Percentiles rank a stretch among this genome's conserved stretches.
phyloP scores from a whole-genome alignment of 2,113 vertebrate genomes.

The Pygoscelis adeliae region DNA sequence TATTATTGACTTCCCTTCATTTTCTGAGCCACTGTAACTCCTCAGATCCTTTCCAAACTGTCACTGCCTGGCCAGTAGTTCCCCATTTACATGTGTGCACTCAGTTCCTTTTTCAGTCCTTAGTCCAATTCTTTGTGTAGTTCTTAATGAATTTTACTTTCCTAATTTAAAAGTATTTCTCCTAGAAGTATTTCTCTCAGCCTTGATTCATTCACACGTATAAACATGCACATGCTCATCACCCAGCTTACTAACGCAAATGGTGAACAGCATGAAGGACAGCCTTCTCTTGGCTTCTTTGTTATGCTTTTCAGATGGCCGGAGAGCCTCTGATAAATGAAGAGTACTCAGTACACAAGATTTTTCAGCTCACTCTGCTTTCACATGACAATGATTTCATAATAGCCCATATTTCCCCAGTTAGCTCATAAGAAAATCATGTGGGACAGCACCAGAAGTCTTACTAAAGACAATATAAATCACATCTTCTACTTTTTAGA shows the following conservation, averaged over 20 bases:
- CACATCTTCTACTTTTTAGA: background rate
- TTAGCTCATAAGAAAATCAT: slow-evolving; percentile 7
- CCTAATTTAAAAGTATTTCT: background rate
- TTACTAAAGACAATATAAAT: slow-evolving; percentile 37
- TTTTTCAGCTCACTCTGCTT: background rate
- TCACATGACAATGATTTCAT: background rate
- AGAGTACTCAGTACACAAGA: background rate
- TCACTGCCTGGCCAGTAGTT: background rate
- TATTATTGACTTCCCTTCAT: background rate
- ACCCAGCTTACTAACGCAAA: background rate
- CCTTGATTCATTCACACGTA: background rate
- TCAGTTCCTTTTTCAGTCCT: background rate
- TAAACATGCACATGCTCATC: background rate
- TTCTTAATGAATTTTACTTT: background rate
- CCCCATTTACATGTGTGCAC: background rate
- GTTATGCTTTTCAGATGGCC: background rate
- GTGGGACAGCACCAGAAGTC: slow-evolving; percentile 17
- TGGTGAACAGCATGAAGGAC: background rate
- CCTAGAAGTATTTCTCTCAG: background rate
- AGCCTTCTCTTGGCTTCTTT: background rate
- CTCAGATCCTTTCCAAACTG: background rate
- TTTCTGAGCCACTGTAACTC: background rate
- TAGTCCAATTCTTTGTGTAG: background rate
- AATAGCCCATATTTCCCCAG: slow-evolving; percentile 7
- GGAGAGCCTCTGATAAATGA: background rate